Conservation (phyloP, 2,113 vertebrate species). For the Gracilinanus agilis region DNA sequence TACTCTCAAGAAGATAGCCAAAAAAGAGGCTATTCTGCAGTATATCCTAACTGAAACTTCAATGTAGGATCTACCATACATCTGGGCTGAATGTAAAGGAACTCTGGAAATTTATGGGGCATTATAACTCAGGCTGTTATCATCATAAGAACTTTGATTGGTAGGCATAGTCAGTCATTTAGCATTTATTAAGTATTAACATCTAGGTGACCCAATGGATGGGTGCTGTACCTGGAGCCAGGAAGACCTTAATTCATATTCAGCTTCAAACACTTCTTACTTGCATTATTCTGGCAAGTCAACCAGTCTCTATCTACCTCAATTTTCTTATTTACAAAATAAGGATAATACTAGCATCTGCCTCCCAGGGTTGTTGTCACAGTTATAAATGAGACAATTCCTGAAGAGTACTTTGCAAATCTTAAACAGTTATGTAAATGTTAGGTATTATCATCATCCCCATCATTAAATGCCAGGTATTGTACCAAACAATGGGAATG, state of each 20-base stretch:
- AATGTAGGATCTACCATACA: background rate
- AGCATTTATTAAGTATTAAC: background rate
- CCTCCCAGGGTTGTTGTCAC: background rate
- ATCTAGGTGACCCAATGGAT: background rate
- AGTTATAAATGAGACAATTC: background rate
- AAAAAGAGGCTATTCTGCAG: background rate
- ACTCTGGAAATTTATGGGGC: background rate
- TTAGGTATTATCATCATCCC: background rate
- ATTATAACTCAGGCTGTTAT: background rate
- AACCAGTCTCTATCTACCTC: background rate
- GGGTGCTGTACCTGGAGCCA: background rate
- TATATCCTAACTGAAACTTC: background rate
- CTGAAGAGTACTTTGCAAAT: background rate
- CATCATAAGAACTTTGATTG: background rate
- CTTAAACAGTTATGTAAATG: background rate
- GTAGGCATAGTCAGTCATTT: background rate
- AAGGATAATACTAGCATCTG: background rate
- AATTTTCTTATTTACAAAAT: background rate
- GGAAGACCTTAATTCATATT: background rate
- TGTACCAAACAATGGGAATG: background rate
- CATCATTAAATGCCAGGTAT: background rate
- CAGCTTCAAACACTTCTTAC: background rate
- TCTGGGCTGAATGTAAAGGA: background rate
- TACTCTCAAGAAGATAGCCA: background rate
- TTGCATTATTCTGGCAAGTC: background rate